These are phyloP conservation scores for Neoseiulus cucumeris DNA, from an alignment of 1,140 invertebrate genomes.

Conservation along the genomic window DNA sequence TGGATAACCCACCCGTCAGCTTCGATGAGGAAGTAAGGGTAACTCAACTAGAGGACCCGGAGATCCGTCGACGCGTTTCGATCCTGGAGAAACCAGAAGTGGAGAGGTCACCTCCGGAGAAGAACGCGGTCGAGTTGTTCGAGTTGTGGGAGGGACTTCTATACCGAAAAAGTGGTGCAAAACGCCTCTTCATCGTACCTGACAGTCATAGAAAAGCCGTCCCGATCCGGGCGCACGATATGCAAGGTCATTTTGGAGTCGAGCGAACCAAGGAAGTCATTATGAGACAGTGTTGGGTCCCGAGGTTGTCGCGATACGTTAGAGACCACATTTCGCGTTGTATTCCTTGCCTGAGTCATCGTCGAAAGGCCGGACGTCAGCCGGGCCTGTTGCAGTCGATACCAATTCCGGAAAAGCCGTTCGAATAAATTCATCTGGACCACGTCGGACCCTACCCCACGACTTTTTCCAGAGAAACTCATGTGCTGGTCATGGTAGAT, in stretches of 20 bases:
- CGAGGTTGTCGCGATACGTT: conserved; percentile 9
- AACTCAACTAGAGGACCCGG: background rate
- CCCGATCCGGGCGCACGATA: background rate
- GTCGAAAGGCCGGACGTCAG: too few relatives aligned
- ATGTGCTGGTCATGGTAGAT: too few relatives aligned
- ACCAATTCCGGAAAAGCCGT: too few relatives aligned
- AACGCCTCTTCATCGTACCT: background rate
- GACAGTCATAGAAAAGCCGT: conserved; percentile 13
- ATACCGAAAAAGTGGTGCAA: background rate
- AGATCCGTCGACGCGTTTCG: background rate
- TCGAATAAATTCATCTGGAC: too few relatives aligned
- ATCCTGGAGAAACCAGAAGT: background rate
- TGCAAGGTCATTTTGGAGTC: conserved; percentile 7
- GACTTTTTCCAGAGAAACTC: too few relatives aligned
- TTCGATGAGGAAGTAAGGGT: conserved; percentile 2
- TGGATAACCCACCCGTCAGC: too few relatives aligned
- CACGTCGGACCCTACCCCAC: too few relatives aligned
- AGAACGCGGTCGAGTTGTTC: background rate
- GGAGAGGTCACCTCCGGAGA: background rate
- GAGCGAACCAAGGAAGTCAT: background rate
- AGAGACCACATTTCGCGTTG: background rate
- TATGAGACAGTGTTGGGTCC: conserved; percentile 11
- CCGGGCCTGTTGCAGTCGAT: too few relatives aligned
- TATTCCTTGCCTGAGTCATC: too few relatives aligned
- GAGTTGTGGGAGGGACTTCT: background rate